Evolutionary conservation across 2,888 invertebrate genomes (phyloP).

Genomic region (Microctonus hyperodae): DNA sequence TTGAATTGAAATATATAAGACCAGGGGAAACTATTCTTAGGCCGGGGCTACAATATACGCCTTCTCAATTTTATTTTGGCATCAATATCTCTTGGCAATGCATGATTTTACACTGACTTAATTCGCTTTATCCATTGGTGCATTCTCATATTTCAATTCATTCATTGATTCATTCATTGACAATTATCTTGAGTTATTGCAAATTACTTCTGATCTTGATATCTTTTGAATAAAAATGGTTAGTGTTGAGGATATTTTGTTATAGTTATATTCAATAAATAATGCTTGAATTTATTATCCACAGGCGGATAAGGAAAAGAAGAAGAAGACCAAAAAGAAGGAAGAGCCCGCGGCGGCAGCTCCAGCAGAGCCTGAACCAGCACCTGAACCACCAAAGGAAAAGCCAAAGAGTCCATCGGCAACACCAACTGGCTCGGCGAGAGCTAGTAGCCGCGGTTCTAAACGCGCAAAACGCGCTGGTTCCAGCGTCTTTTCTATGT

Average conservation of each 20-base stretch:
- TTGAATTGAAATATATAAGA: slow-evolving; percentile 22
- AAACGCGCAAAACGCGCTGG: slow-evolving; percentile 85
- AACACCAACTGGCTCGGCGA: slow-evolving; percentile 66
- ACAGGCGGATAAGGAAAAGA: slow-evolving; percentile 93
- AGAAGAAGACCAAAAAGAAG: slow-evolving; percentile 75
- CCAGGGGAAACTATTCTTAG: slow-evolving; percentile 52
- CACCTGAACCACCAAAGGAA: slow-evolving; percentile 75
- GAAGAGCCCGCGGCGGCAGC: slow-evolving; percentile 73
- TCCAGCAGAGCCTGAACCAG: slow-evolving; percentile 75
- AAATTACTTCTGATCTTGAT: neutral
- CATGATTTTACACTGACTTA: neutral
- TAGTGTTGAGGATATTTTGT: neutral
- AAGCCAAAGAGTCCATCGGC: slow-evolving; percentile 65
- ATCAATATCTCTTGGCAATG: slow-evolving; percentile 28
- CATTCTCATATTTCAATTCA: neutral
- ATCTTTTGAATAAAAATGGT: slow-evolving; percentile 9
- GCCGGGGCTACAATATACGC: slow-evolving; percentile 43
- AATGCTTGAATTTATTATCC: slow-evolving; percentile 30
- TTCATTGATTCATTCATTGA: slow-evolving; percentile 6
- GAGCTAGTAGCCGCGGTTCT: slow-evolving; percentile 84
- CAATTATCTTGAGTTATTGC: slow-evolving; percentile 4
- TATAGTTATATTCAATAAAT: neutral
- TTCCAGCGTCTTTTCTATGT: slow-evolving; percentile 97
- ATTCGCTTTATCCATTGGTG: slow-evolving; percentile 10
- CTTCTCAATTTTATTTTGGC: slow-evolving; percentile 49